Evolutionary conservation across 23 tunicate genomes (phyloP), one percentile per base, ranked within the genome.

Genomic region (Halocynthia roretzi): DNA sequence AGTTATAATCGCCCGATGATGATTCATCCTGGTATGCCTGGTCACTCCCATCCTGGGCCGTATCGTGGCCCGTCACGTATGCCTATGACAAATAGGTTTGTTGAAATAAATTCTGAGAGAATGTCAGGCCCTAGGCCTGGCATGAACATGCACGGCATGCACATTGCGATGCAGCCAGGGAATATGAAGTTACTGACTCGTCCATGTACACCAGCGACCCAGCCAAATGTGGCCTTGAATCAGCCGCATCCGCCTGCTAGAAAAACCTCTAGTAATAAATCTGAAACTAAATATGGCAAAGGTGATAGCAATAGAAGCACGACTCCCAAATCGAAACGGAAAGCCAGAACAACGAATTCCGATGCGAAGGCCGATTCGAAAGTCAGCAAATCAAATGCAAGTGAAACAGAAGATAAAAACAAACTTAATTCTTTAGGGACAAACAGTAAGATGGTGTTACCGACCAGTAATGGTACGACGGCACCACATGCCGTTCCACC

Each of bases 171-270:
- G 49, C 80, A 78, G 53, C 77, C 87, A 12, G 94, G 94, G 0
- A 83, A 88, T 53, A 88, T 88, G 87, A 83, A 82, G 79, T 81
- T 82, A 10, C 61, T 88, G 12, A 88, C 84, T 53, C 57, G 88
- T 31, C 88, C 86, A 14, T 67, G 68, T 80, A 49, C 76, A 15
- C 96, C 78, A 53, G 61, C 79, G 66, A 55, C 82, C 14, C 65
- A 66, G 17, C 88, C 96, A 66, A 72, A 31, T 31, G 44, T 31
- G 44, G 44, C 44, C 44, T 31, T 31, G 44, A 31, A 31, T 31
- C 44, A 31, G 44, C 44, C 44, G 4, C 44, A 51, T 40, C 56
- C 61, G 54, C 10, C 56, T n/a, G 73, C 50, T 31, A 50, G 83
- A 50, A 84, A 75, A 64, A 53, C 23, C 20, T 78, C 87, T 6